Evolutionary conservation across 2,888 invertebrate species (phyloP).

Genomic region (Lumbricus terrestris): DNA sequence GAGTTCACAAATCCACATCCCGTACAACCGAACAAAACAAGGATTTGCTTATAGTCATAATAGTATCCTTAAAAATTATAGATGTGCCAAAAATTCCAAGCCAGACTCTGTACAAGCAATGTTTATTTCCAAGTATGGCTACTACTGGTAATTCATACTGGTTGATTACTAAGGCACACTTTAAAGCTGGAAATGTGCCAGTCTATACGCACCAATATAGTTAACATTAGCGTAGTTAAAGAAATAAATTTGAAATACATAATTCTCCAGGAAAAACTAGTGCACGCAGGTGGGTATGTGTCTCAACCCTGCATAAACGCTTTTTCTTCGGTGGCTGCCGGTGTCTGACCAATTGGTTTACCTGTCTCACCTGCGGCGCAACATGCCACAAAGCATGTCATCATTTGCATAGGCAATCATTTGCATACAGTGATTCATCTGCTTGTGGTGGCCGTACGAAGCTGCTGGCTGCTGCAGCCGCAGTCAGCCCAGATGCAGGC

Average conservation of each 20-base stretch:
- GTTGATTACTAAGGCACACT: not conserved
- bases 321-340: not conserved
- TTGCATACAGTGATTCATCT: not conserved
- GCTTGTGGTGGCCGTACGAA: not conserved
- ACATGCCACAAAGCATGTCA: not conserved
- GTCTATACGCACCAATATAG: not conserved
- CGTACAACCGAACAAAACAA: not conserved
- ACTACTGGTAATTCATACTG: not conserved
- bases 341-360: not conserved
- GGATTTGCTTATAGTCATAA: not conserved
- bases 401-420: not conserved
- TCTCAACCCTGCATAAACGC: not conserved
- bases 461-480: not conserved
- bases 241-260: not conserved
- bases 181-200: not conserved
- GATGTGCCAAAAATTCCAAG: not conserved
- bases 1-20: not conserved
- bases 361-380: not conserved
- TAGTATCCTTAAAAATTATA: not conserved
- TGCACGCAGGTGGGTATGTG: not conserved
- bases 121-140: not conserved
- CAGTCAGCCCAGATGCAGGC: not conserved
- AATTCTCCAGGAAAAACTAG: not conserved
- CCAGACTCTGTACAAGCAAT: not conserved
- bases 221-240: not conserved